Evolutionary conservation across 2,113 vertebrate species (phyloP).

Genomic region (Dromas ardeola): DNA sequence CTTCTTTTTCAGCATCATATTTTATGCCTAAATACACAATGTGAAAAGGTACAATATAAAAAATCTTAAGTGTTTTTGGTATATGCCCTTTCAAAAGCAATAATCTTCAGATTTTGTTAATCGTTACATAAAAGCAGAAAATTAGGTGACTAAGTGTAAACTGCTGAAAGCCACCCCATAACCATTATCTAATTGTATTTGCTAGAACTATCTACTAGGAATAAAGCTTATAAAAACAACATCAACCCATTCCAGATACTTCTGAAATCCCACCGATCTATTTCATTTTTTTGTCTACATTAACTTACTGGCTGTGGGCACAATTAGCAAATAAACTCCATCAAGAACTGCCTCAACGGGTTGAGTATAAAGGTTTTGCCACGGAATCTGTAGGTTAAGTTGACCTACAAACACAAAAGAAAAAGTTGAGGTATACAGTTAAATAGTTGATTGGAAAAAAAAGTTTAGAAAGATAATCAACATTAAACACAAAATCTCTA

Average conservation of each 20-base stretch:
- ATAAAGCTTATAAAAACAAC: neutral
- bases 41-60: neutral
- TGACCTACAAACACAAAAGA: slow-evolving; percentile 76
- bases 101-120: neutral
- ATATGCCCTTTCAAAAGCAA: neutral
- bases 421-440: neutral
- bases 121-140: neutral
- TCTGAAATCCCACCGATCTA: neutral
- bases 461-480: neutral
- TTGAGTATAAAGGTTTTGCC: slow-evolving; percentile 96
- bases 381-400: slow-evolving; percentile 92
- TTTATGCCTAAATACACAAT: slow-evolving; percentile 83
- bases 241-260: neutral
- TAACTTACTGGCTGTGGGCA: slow-evolving; percentile 92
- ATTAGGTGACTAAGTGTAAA: neutral
- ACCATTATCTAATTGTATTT: neutral
- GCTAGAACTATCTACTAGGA: neutral
- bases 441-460: neutral
- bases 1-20: slow-evolving; percentile 95
- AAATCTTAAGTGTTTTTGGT: neutral
- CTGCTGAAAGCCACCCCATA: neutral
- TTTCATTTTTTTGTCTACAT: neutral
- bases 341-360: slow-evolving; percentile 93
- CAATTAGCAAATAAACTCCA: slow-evolving; percentile 93
- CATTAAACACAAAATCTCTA: neutral